phyloP scores from a whole-genome alignment of 2,797 vertebrate genomes.

The Pampus argenteus region DNA sequence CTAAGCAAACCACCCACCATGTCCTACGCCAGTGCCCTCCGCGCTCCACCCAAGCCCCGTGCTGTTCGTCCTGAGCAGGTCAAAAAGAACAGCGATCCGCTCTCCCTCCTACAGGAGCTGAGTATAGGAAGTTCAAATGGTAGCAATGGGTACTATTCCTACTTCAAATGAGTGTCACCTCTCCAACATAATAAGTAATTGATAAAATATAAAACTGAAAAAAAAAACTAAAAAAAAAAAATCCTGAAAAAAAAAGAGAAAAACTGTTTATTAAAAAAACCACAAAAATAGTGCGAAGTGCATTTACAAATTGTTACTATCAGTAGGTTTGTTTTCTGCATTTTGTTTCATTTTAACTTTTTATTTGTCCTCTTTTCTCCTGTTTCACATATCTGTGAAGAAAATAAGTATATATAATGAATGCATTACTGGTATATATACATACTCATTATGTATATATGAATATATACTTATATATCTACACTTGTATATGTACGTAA shows the following conservation, averaged over 20 bases:
- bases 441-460: constrained; percentile 86
- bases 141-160: constrained; percentile 99
- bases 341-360: constrained; percentile 82
- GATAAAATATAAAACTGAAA: constrained; percentile 47
- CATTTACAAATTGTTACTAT: constrained; percentile 84
- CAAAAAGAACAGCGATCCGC: constrained; percentile 98
- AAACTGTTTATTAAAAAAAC: constrained; percentile 60
- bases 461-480: constrained; percentile 88
- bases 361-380: constrained; percentile 84
- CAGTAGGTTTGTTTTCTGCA: constrained; percentile 78
- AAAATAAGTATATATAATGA: constrained; percentile 85
- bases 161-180: constrained; percentile 94
- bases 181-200: constrained; percentile 46
- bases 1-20: constrained; percentile 93
- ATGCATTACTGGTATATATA: constrained; percentile 85
- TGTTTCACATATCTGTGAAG: constrained; percentile 88
- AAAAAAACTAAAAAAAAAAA: constrained; percentile 56
- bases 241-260: constrained; percentile 71
- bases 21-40: constrained; percentile 98
- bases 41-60: constrained; percentile 96
- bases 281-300: constrained; percentile 74
- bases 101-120: constrained; percentile 98
- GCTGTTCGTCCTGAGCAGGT: constrained; percentile 93
- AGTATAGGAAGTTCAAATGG: constrained; percentile 98
- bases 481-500: constrained; percentile 91